A percentile compares a stretch with the other conserved stretches of the same genome.
Conservation (phyloP, 2,797 vertebrate genomes). For the Buceros bicornis region DNA sequence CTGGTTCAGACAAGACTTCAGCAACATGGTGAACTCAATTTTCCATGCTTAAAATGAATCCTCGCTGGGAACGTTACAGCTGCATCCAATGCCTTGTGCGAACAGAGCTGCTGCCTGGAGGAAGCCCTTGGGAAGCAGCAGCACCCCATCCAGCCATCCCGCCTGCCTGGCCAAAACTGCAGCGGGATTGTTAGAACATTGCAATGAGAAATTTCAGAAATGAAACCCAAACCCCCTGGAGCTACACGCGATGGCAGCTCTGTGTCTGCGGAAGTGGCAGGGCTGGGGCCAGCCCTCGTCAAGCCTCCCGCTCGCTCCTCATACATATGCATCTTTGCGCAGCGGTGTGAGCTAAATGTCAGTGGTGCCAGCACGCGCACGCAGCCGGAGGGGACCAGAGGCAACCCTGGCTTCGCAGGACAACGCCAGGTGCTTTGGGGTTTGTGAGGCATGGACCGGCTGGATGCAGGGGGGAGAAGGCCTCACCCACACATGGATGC, state of each 20-base stretch:
- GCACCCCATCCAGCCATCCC: background rate
- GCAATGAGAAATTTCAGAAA: conserved; percentile 5
- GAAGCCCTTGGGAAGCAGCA: background rate
- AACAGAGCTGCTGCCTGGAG: background rate
- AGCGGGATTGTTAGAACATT: background rate
- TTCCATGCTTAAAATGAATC: background rate
- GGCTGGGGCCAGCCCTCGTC: background rate
- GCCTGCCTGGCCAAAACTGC: background rate
- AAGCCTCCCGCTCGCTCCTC: background rate
- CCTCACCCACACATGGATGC: accelerated
- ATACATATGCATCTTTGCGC: background rate
- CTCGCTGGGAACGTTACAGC: background rate
- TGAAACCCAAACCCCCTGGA: background rate
- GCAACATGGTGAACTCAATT: background rate
- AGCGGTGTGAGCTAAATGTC: background rate
- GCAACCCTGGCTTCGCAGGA: background rate
- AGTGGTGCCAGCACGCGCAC: accelerated
- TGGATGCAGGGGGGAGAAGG: accelerated
- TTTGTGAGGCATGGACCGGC: accelerated
- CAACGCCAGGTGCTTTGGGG: background rate
- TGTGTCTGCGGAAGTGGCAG: accelerated
- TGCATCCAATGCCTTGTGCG: background rate
- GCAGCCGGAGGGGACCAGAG: background rate
- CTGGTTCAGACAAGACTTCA: background rate
- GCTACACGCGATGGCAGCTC: background rate